Evolutionary conservation across 2,888 invertebrate species (phyloP), one percentile per base, ranked within the genome.

Genomic region (Frankliniella fusca): DNA sequence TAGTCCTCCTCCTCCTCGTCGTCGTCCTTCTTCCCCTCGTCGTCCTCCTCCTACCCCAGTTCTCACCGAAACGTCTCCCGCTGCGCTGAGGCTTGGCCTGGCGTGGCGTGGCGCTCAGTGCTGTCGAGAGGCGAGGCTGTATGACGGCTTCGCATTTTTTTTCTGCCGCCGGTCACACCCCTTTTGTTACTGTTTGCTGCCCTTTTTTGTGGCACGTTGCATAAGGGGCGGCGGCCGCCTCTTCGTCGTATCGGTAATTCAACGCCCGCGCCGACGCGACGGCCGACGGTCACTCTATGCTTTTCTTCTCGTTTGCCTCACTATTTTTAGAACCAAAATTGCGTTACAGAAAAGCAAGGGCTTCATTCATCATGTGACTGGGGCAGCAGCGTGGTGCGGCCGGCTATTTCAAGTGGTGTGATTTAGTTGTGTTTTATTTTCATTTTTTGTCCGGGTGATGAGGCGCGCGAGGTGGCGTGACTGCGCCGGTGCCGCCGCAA

Each of bases 61-160:
- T 54, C 54, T 54, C 54, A 54, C 54, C 54, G 54, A 54, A 54
- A n/a, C n/a, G n/a, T n/a, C n/a, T n/a, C n/a, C n/a, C n/a, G n/a
- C n/a, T n/a, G n/a, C n/a, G 38, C 38, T 5, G 38, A 38, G 38
- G 5, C 38, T 2, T 38, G 38, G 38, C 38, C 3, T 2, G 54
- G 54, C 54, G 54, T 7, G 54, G 54, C 18, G 54, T 54, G 54
- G 54, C 54, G 54, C 54, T 12, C 15, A 54, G 54, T 54, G 54
- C 54, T 2, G 54, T 12, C 54, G 2, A 12, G 54, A 18, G 54
- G 54, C 18, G 54, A 5, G 38, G 38, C 38, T 38, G 38, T 38
- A 38, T 38, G 38, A 38, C 38, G 38, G 38, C 38, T 38, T 38
- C 38, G 38, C 38, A 38, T 38, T 38, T 38, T 38, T 38, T 38